Conservation (phyloP, 2,113 vertebrate genomes). For the Mormyrus iriodes region DNA sequence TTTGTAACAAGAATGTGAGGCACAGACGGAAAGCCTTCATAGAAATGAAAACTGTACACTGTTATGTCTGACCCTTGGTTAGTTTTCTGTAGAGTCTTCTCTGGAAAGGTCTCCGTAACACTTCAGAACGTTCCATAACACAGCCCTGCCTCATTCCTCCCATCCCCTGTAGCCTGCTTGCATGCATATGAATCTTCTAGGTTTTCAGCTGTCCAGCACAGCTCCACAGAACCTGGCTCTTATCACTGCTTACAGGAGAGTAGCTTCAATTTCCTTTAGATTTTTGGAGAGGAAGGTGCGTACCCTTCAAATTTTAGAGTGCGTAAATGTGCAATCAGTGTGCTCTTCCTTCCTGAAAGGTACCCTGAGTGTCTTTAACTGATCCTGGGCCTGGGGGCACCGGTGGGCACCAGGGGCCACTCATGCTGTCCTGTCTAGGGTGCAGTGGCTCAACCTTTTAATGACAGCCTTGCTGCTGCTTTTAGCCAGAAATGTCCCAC, state of each 20-base stretch:
- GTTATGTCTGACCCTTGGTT: neutral
- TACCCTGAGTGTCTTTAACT: neutral
- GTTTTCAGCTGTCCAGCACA: neutral
- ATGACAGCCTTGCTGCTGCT: neutral
- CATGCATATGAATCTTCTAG: neutral
- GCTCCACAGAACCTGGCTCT: neutral
- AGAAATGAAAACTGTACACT: neutral
- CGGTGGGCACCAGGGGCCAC: too few species aligned
- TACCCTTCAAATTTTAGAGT: constrained; percentile 12
- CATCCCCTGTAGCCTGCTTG: neutral
- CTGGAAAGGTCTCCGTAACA: too few species aligned
- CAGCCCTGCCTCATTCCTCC: neutral
- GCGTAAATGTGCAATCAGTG: neutral
- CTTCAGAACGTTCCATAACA: neutral
- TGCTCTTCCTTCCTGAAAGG: neutral
- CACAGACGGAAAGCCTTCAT: neutral
- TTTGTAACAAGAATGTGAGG: too few species aligned
- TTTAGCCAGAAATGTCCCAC: too few species aligned
- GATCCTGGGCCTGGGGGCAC: too few species aligned
- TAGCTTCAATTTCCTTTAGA: neutral
- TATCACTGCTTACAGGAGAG: neutral
- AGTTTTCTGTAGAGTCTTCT: neutral
- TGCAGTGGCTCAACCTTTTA: neutral
- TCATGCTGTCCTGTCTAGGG: neutral
- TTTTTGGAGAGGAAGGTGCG: neutral